Percentiles rank a stretch among this genome's conserved stretches.
phyloP scores from a whole-genome alignment of 2,797 vertebrate species.

The Girardinus metallicus region DNA sequence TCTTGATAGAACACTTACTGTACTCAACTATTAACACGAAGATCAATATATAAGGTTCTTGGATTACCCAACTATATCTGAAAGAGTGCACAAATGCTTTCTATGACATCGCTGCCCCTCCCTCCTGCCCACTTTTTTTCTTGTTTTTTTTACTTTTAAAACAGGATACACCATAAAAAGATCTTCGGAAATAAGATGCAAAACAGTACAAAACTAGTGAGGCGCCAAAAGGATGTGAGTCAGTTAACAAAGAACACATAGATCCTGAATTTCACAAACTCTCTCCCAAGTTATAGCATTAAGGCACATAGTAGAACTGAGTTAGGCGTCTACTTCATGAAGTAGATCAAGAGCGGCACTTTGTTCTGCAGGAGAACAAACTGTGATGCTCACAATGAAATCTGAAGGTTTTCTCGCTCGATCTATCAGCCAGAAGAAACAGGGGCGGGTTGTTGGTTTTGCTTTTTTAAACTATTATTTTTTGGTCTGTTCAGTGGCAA shows the following conservation, averaged over 20 bases:
- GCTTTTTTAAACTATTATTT: slow-evolving; percentile 45
- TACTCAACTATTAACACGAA: slow-evolving; percentile 99
- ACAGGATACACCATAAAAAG: slow-evolving; percentile 99
- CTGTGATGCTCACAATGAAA: slow-evolving; percentile 90
- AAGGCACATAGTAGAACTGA: slow-evolving; percentile 99
- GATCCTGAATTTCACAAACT: slow-evolving; percentile 99
- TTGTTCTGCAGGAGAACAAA: slow-evolving; percentile 97
- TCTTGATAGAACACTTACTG: slow-evolving; percentile 99
- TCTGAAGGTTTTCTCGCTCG: slow-evolving; percentile 81
- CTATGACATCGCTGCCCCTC: slow-evolving; percentile 95
- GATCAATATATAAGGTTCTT: slow-evolving; percentile 99
- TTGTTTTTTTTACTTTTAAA: slow-evolving; percentile 72
- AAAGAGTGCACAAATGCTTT: slow-evolving; percentile 98
- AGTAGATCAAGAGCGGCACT: slow-evolving; percentile 96
- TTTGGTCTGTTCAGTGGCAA: slow-evolving; percentile 96
- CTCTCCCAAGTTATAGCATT: slow-evolving; percentile 97
- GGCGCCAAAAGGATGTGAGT: slow-evolving; percentile 97
- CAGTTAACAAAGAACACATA: slow-evolving; percentile 99
- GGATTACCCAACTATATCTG: slow-evolving; percentile 97
- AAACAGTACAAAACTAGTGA: slow-evolving; percentile 99
- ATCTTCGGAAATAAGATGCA: slow-evolving; percentile 98
- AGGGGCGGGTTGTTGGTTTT: neutral
- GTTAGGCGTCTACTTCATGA: slow-evolving; percentile 95
- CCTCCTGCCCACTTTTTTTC: slow-evolving; percentile 62
- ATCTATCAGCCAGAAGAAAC: slow-evolving; percentile 90